Percentiles rank a stretch among this genome's conserved stretches.
These are phyloP conservation scores for Hipparchia sbordonii DNA, from an alignment of 2,888 invertebrate species.

Conservation along the genomic window DNA sequence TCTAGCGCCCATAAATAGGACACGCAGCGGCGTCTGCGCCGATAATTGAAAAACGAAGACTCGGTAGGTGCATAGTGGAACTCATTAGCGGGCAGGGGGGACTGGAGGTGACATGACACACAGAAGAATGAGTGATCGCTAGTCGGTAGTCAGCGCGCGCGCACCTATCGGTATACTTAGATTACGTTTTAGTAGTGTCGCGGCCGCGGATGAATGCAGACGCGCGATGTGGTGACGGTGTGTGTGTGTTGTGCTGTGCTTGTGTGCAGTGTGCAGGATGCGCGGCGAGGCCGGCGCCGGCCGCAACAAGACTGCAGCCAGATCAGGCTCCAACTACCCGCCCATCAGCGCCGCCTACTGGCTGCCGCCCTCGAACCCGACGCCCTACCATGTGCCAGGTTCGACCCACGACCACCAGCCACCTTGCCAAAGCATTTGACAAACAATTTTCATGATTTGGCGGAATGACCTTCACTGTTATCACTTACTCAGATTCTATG, in stretches of 20 bases:
- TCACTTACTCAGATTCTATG: neutral
- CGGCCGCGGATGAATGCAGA: conserved; percentile 74
- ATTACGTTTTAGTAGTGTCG: conserved; percentile 63
- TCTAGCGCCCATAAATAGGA: conserved; percentile 25
- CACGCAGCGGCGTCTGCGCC: conserved; percentile 36
- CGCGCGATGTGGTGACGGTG: conserved; percentile 69
- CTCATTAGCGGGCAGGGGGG: conserved; percentile 66
- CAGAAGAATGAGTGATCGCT: conserved; percentile 77
- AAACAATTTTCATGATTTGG: neutral
- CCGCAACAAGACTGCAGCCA: conserved; percentile 63
- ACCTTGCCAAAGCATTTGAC: conserved; percentile 8
- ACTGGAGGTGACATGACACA: conserved; percentile 52
- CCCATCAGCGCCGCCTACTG: conserved; percentile 93
- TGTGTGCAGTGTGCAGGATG: conserved; percentile 73
- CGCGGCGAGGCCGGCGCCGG: conserved; percentile 78
- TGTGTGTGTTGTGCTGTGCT: conserved; percentile 45
- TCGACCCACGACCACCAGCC: conserved; percentile 49
- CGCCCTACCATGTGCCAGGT: conserved; percentile 94
- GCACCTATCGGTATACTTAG: conserved; percentile 60
- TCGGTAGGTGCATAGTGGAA: conserved; percentile 63
- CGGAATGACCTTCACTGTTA: neutral
- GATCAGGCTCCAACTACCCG: conserved; percentile 84
- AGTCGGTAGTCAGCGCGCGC: conserved; percentile 66
- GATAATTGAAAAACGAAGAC: conserved; percentile 46
- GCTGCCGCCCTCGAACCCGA: conserved; percentile 90